Evolutionary conservation across 2,113 vertebrate genomes (phyloP), one percentile per base, ranked within the genome.

Genomic region (Lontra canadensis): DNA sequence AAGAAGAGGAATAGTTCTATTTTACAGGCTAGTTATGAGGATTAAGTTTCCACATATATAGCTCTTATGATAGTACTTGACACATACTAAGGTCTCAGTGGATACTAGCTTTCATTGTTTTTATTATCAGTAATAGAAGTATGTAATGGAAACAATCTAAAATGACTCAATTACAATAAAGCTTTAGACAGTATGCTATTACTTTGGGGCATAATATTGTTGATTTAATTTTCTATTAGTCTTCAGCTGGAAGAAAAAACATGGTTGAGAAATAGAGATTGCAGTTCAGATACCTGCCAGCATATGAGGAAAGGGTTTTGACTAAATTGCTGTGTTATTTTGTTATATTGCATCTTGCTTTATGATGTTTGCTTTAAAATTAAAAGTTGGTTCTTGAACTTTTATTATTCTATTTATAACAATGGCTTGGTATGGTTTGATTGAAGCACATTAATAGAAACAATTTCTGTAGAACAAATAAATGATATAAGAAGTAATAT

Each of bases 121-220:
- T 86, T 78, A 76, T 71, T 71, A 79, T 4, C 94, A 73, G 25
- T 65, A 71, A 92, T 74, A 95, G 7, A 88, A 91, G 79, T 81
- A 39, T 34, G 4, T 23, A 96, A 73, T 31, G 44, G 21, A 94
- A 74, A 67, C 25, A 61, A 44, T 26, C 36, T 47, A 93, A 71
- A 95, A 69, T n/a, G 7, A 52, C 9, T 83, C 8, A n/a, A 73
- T 74, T 57, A 61, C 5, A 49, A 42, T 63, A 93, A 78, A 67
- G 39, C 67, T 80, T 61, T 39, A 76, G 13, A 31, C 2, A 93
- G 13, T 80, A 71, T 39, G 8, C 25, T 85, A 82, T 83, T 39
- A 81, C 11, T 55, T 69, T 89, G 7, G 4, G 11, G 7, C 81
- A 93, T 74, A 65, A 36, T 67, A 55, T 5, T 80, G 3, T 59